phyloP scores from a whole-genome alignment of 2,888 invertebrate species.

The Heteromurus nitidus region DNA sequence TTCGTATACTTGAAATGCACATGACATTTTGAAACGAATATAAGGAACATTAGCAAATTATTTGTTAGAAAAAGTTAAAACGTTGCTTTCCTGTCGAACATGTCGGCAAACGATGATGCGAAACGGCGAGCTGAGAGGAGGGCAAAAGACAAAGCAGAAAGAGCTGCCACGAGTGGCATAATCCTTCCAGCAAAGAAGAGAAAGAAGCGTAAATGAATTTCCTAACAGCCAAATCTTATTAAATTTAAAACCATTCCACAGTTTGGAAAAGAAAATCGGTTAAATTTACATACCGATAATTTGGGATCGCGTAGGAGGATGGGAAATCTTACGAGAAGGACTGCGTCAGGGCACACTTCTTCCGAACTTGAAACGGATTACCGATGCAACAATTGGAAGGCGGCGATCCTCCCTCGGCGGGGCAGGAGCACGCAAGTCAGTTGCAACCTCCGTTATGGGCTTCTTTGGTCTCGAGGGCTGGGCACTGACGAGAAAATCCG shows the following conservation, averaged over 20 bases:
- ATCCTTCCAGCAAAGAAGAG: conserved; percentile 18
- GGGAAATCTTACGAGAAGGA: conserved; percentile 28
- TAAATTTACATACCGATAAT: neutral
- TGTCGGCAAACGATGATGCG: too few species aligned
- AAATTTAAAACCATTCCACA: neutral
- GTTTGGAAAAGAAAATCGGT: neutral
- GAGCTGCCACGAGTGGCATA: conserved; percentile 24
- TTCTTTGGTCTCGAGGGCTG: neutral
- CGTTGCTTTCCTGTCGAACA: too few species aligned
- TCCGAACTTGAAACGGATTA: neutral
- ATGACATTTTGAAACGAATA: too few species aligned
- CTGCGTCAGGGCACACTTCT: conserved; percentile 8
- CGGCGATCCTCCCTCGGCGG: neutral
- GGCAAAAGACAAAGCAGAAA: conserved; percentile 17
- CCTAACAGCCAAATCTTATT: neutral
- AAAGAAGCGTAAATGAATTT: neutral
- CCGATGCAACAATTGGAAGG: neutral
- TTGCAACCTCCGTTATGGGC: neutral
- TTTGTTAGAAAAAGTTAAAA: too few species aligned
- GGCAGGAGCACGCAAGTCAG: neutral
- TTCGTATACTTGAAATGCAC: too few species aligned
- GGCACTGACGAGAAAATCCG: neutral
- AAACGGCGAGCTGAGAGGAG: neutral
- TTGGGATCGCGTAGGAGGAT: conserved; percentile 21
- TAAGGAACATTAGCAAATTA: too few species aligned